Evolutionary conservation across 2,888 invertebrate genomes (phyloP), one percentile per base, ranked within the genome.

Genomic region (Laothoe populi): DNA sequence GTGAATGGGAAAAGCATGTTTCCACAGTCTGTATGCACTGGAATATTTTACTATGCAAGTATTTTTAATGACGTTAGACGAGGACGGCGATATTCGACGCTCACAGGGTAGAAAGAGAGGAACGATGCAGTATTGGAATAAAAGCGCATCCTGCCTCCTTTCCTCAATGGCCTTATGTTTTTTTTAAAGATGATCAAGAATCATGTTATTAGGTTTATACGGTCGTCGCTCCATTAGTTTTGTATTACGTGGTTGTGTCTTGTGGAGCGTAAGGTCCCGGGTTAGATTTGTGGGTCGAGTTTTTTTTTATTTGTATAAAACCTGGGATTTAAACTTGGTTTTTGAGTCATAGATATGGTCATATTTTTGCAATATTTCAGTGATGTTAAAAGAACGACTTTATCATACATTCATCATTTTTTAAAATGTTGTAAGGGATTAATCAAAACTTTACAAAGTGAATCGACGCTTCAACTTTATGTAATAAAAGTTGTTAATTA

Each of bases 1-100:
- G 53, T 53, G 53, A 53, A 53, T 53, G 53, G 53, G 35, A 53
- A 53, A 53, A 26, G 53, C 53, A 53, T 53, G 53, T 53, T 53
- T 53, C 53, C 53, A 53, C 53, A 53, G 19, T 53, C 19, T 53
- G 49, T n/a, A 35, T 53, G 53, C 53, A 53, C 31, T 31, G 53
- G 53, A 35, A 49, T 49, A 31, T 53, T 35, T 35, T 19, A 53
- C 23, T 26, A 24, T 24, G 26, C 35, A 53, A 53, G 31, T 35
- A 19, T 53, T 53, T n/a, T 53, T 53, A 53, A 53, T 53, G 35
- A 53, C 35, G 53, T 35, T 53, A 19, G 53, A 53, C 19, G 8
- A 11, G 31, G 53, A 53, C 35, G 53, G 35, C 35, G 53, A 16
- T 31, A 53, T 35, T 10, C 19, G 10, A 19, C 19, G 19, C 19